A percentile compares a stretch with the other conserved stretches of the same genome.
phyloP scores from a whole-genome alignment of 2,113 vertebrate species.

The Pluvialis apricaria region DNA sequence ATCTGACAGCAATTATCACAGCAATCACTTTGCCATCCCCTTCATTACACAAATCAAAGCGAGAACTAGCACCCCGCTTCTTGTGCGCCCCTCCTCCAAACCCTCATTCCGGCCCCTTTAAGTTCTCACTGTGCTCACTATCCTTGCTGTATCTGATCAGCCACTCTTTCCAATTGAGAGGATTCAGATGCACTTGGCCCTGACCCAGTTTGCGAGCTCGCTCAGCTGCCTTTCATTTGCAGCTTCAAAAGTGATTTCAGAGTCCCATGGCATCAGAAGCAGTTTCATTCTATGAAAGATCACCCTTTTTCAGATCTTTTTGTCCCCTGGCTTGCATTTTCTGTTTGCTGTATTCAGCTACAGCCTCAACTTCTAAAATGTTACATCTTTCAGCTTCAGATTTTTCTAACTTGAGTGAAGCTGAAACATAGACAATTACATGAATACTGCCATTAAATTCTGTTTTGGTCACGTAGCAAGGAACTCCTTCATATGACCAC shows the following conservation, averaged over 20 bases:
- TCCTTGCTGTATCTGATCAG: background rate
- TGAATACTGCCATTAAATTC: background rate
- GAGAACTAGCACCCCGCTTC: background rate
- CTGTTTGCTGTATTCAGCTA: background rate
- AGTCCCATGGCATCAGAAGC: background rate
- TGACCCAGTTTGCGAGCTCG: background rate
- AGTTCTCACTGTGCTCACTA: background rate
- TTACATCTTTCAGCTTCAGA: background rate
- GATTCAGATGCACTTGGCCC: background rate
- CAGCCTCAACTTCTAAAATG: background rate
- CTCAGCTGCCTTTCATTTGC: constrained; percentile 5
- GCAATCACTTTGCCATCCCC: background rate
- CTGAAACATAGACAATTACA: background rate
- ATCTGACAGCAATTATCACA: background rate
- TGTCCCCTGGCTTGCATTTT: background rate
- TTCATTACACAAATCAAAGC: background rate
- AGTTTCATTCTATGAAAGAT: background rate
- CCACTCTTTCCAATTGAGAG: background rate
- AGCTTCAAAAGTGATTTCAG: constrained; percentile 22
- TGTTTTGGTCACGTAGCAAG: background rate
- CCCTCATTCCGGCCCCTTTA: background rate
- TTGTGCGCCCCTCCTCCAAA: background rate
- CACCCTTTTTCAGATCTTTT: background rate
- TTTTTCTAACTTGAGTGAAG: background rate
- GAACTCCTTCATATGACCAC: background rate